Evolutionary conservation across 2,797 vertebrate genomes (phyloP).

Genomic region (Lagorchestes hirsutus): DNA sequence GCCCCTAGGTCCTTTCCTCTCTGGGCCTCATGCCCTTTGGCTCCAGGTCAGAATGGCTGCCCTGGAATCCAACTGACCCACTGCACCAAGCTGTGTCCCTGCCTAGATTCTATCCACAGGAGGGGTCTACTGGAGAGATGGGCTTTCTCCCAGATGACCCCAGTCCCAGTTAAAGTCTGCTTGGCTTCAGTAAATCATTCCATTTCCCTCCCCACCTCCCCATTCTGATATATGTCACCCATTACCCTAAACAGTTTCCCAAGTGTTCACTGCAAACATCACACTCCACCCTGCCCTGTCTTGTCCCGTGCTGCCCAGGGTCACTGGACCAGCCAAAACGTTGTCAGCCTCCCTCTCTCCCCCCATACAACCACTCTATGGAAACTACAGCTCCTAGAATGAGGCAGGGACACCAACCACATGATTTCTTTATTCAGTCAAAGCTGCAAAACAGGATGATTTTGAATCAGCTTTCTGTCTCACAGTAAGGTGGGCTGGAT

Average conservation of each 20-base stretch:
- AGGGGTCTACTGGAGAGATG: not conserved
- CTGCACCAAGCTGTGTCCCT: not conserved
- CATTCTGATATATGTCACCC: not conserved
- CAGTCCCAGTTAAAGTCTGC: not conserved
- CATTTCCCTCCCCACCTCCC: not conserved
- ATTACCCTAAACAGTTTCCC: not conserved
- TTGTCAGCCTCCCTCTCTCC: not conserved
- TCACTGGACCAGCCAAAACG: not conserved
- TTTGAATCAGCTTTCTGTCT: not conserved
- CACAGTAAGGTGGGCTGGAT: not conserved
- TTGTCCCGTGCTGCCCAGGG: not conserved
- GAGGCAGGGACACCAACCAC: not conserved
- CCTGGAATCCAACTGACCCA: not conserved
- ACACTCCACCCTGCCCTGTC: not conserved
- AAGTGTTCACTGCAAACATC: not conserved
- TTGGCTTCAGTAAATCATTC: conserved; percentile 57
- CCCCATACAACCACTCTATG: not conserved
- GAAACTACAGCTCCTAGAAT: not conserved
- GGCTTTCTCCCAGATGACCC: not conserved
- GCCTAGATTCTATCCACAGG: not conserved
- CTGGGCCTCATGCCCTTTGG: not conserved
- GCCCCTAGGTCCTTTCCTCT: not conserved
- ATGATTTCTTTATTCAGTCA: not conserved
- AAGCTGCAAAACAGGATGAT: not conserved
- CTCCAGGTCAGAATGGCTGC: not conserved